A percentile compares a stretch with the other conserved stretches of the same genome.
These are phyloP conservation scores for Drosophila monieri DNA, from an alignment of 2,888 invertebrate genomes.

Conservation along the genomic window DNA sequence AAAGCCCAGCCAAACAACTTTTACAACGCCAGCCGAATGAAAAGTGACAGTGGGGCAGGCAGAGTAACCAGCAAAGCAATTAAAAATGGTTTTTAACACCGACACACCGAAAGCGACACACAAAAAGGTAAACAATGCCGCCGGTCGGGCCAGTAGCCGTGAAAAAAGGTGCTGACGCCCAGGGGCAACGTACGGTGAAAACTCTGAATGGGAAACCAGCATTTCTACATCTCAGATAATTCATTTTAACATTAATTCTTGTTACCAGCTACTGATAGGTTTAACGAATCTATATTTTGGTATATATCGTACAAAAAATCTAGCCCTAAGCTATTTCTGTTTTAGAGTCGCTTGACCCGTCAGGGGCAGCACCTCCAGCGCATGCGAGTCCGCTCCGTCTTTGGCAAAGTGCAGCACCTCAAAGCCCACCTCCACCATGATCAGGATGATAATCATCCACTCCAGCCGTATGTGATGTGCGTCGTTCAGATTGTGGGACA, in stretches of 20 bases:
- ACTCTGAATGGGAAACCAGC: neutral
- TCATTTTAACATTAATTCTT: neutral
- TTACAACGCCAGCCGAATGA: constrained; percentile 57
- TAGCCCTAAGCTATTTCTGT: neutral
- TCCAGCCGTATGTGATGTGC: constrained; percentile 96
- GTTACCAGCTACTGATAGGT: neutral
- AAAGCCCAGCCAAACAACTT: constrained; percentile 61
- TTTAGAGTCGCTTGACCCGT: neutral
- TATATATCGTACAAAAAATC: neutral
- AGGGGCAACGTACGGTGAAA: neutral
- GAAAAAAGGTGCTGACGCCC: constrained; percentile 2
- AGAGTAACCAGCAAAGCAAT: constrained; percentile 41
- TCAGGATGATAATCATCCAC: constrained; percentile 98
- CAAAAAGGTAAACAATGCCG: constrained; percentile 29
- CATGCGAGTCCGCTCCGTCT: constrained; percentile 69
- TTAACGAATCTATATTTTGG: constrained; percentile 7
- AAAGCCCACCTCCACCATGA: constrained; percentile 96
- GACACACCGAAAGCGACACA: constrained; percentile 45
- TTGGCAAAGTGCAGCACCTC: constrained; percentile 90
- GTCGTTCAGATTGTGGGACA: constrained; percentile 95
- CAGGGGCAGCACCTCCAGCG: constrained; percentile 28
- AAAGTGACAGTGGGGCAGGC: constrained; percentile 70
- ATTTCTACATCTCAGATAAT: neutral
- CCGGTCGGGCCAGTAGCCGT: neutral
- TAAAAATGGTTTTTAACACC: constrained; percentile 43